A percentile compares a stretch with the other conserved stretches of the same genome.
phyloP scores from a whole-genome alignment of 2,113 vertebrate species.

The Sinocyclocheilus anshuiensis region DNA sequence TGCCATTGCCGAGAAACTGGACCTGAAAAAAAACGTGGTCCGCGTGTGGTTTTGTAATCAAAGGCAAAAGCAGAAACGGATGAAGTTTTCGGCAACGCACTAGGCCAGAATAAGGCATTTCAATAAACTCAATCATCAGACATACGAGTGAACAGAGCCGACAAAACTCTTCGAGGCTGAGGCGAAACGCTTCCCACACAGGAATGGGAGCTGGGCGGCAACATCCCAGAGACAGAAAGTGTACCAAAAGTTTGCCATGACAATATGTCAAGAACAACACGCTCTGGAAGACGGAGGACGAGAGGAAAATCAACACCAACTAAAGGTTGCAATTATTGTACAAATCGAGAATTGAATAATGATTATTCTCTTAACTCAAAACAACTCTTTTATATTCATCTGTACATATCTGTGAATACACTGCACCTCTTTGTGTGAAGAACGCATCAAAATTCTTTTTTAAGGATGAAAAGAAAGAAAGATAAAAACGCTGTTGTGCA shows the following conservation, averaged over 20 bases:
- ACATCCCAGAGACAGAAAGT: conserved; percentile 48
- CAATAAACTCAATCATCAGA: neutral
- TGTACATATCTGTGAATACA: conserved; percentile 80
- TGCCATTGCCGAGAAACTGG: conserved; percentile 91
- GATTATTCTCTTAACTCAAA: conserved; percentile 67
- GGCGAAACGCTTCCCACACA: conserved; percentile 3
- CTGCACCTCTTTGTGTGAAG: conserved; percentile 73
- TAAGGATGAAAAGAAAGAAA: conserved; percentile 31
- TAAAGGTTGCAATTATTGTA: conserved; percentile 75
- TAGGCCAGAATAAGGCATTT: conserved; percentile 61
- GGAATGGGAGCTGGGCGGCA: conserved; percentile 57
- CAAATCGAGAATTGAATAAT: conserved; percentile 68
- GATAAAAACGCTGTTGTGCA: conserved; percentile 49
- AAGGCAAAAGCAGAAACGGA: conserved; percentile 50
- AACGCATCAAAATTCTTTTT: conserved; percentile 57
- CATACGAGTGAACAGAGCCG: neutral
- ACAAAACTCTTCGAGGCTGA: conserved; percentile 9
- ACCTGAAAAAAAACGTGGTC: conserved; percentile 95
- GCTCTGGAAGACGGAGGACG: conserved; percentile 40
- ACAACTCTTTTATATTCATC: conserved; percentile 82
- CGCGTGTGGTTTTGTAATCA: conserved; percentile 72
- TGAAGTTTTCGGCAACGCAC: conserved; percentile 94
- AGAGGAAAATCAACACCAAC: conserved; percentile 49
- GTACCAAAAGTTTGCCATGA: conserved; percentile 50
- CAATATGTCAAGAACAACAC: conserved; percentile 45